phyloP scores from a whole-genome alignment of 2,797 vertebrate species.

The Babyrousa celebensis region DNA sequence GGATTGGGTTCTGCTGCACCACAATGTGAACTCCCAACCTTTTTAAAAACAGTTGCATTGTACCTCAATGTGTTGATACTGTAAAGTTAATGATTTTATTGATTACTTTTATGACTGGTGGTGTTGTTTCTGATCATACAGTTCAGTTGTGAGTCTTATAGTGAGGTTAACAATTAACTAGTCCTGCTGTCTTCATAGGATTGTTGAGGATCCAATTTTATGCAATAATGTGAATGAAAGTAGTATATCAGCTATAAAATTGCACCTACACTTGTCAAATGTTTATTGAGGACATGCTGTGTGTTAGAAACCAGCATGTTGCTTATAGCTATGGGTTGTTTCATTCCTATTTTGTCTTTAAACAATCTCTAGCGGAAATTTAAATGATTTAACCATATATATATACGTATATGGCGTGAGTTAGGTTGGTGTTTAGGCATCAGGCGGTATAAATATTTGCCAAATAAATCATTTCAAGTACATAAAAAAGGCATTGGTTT shows the following conservation, averaged over 20 bases:
- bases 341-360: conserved; percentile 70
- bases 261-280: neutral
- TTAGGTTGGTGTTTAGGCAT: conserved; percentile 28
- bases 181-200: conserved; percentile 30
- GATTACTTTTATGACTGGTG: conserved; percentile 9
- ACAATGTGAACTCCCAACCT: no score
- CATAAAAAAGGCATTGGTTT: conserved; percentile 44
- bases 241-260: neutral
- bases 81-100: conserved; percentile 57
- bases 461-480: conserved; percentile 65
- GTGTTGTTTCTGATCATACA: conserved; percentile 2
- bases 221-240: conserved; percentile 46
- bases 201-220: conserved; percentile 37
- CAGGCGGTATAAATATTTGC: conserved; percentile 20
- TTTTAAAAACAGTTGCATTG: conserved; percentile 6
- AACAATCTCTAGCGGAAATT: conserved; percentile 59
- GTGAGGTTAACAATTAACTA: neutral
- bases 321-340: conserved; percentile 32
- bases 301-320: conserved; percentile 31
- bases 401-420: neutral
- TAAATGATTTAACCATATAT: conserved; percentile 59
- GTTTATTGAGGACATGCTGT: neutral
- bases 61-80: neutral
- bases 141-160: neutral
- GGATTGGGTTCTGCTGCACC: no score